Conservation (phyloP, 2,888 invertebrate species). For the Ophion ventricosus region DNA sequence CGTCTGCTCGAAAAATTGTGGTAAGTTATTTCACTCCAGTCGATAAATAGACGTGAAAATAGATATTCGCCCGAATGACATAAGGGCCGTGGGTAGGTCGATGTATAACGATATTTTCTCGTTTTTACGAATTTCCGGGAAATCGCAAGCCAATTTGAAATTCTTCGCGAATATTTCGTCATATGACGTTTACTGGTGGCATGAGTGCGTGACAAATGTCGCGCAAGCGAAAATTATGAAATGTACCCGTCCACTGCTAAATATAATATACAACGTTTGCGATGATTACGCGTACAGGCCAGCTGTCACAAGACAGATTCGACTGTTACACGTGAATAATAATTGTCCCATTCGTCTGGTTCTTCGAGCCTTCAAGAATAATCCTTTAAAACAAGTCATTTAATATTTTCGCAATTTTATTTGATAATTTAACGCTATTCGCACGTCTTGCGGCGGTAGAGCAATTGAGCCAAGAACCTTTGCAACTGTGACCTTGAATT, state of each 20-base stretch:
- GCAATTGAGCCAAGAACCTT: not conserved
- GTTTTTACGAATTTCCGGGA: not conserved
- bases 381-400: not conserved
- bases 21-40: slow-evolving; percentile 37
- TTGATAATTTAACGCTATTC: not conserved
- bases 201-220: not conserved
- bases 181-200: slow-evolving; percentile 6
- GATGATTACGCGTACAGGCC: slow-evolving; percentile 11
- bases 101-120: not conserved
- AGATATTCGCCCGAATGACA: slow-evolving; percentile 19
- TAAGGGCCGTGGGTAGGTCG: not conserved
- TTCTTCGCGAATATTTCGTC: slow-evolving; percentile 21
- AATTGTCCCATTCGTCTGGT: not conserved
- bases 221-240: not conserved
- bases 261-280: slow-evolving; percentile 3
- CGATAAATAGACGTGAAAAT: slow-evolving; percentile 7
- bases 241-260: slow-evolving; percentile 18
- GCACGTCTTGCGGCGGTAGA: not conserved
- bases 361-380: not conserved
- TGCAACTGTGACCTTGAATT: slow-evolving; percentile 55
- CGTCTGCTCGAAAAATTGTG: slow-evolving; percentile 50
- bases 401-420: not conserved
- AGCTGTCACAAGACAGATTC: slow-evolving; percentile 50
- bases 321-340: slow-evolving; percentile 10
- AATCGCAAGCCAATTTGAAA: not conserved